A percentile compares a stretch with the other conserved stretches of the same genome.
Evolutionary conservation across 2,113 vertebrate species (phyloP).

Genomic region (Takifugu bimaculatus): DNA sequence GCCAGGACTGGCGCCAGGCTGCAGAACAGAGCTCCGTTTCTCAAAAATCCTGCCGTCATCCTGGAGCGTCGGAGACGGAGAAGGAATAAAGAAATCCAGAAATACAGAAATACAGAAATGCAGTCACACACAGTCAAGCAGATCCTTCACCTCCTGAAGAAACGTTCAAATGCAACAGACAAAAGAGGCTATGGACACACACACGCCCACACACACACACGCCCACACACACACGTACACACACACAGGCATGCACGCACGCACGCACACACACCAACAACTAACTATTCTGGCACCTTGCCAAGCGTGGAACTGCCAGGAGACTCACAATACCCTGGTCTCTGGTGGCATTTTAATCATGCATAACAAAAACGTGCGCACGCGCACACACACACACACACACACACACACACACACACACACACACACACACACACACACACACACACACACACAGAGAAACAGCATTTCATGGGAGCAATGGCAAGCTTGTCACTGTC

Average conservation of each 20-base stretch:
- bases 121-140: constrained; percentile 14
- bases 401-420: constrained; percentile 17
- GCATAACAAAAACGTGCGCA: not conserved
- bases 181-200: constrained; percentile 1
- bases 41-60: constrained; percentile 58
- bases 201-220: constrained; percentile 29
- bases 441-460: constrained; percentile 34
- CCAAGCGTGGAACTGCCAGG: constrained; percentile 58
- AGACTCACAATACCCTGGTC: constrained; percentile 55
- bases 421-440: constrained; percentile 25
- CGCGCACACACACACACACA: constrained; percentile 19
- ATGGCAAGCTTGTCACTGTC: constrained; percentile 64
- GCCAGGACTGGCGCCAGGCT: constrained; percentile 72
- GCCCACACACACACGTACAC: constrained; percentile 22
- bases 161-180: constrained; percentile 1
- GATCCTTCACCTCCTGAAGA: constrained; percentile 25
- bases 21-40: constrained; percentile 61
- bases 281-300: constrained; percentile 53
- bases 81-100: constrained; percentile 46
- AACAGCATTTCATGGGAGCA: constrained; percentile 55
- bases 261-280: constrained; percentile 48
- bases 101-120: constrained; percentile 47
- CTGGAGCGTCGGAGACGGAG: constrained; percentile 30
- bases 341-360: constrained; percentile 62
- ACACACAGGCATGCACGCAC: constrained; percentile 16